Percentiles rank a stretch among this genome's conserved stretches.
Conservation (phyloP, 2,113 vertebrate genomes). For the Connochaetes taurinus region DNA sequence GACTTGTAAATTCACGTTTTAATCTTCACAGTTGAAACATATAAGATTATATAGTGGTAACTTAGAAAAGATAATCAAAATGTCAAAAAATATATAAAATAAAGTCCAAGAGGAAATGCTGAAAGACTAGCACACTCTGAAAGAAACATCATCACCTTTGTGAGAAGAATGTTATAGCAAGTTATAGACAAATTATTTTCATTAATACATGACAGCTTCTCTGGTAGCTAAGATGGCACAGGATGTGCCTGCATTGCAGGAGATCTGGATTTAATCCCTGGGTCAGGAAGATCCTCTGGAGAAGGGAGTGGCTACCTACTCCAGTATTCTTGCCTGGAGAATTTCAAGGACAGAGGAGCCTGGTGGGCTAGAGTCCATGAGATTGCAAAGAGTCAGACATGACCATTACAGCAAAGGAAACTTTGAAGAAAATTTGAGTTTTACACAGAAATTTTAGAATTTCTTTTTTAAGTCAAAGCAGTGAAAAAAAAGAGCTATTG, state of each 20-base stretch:
- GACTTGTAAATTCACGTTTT: neutral
- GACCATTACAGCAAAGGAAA: neutral
- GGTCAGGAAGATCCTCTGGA: neutral
- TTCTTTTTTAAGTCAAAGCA: neutral
- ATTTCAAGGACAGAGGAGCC: neutral
- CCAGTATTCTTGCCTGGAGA: neutral
- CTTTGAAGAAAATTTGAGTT: neutral
- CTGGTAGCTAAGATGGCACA: neutral
- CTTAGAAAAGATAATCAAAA: neutral
- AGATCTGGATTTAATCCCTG: neutral
- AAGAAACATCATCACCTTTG: neutral
- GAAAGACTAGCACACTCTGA: neutral
- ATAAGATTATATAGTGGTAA: neutral
- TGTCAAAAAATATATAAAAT: neutral
- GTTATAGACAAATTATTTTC: neutral
- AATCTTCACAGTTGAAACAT: neutral
- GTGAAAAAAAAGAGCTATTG: neutral
- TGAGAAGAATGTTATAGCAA: neutral
- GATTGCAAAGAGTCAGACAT: neutral
- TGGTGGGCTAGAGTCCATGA: neutral
- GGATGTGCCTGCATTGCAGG: neutral
- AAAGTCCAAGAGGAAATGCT: neutral
- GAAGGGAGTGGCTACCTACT: neutral
- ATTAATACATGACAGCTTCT: neutral
- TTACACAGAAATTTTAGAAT: neutral